A percentile compares a stretch with the other conserved stretches of the same genome.
phyloP scores from a whole-genome alignment of 2,797 vertebrate genomes.

The Oophaga sylvatica region DNA sequence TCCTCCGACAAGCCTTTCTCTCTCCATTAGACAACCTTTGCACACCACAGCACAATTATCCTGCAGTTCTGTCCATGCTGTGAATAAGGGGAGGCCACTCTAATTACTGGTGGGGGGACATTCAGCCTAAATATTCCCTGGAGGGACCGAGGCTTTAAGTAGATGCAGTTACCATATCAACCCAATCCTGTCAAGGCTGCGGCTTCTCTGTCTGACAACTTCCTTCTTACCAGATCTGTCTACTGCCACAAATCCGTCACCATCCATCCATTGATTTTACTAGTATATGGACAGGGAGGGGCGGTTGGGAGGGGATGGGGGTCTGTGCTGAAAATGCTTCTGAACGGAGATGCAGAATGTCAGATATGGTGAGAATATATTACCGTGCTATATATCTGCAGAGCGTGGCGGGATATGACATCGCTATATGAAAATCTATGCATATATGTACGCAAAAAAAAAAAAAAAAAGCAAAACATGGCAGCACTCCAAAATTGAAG shows the following conservation, averaged over 20 bases:
- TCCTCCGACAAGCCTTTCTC: neutral
- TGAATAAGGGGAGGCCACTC: conserved; percentile 14
- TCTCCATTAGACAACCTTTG: conserved; percentile 28
- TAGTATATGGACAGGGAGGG: neutral
- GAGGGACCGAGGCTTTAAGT: conserved; percentile 69
- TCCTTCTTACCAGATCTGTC: conserved; percentile 29
- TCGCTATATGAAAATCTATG: no score
- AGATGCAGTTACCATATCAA: conserved; percentile 78
- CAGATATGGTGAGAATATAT: neutral
- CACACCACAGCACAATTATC: conserved; percentile 36
- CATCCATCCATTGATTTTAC: conserved; percentile 39
- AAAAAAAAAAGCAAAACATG: no score
- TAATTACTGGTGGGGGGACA: conserved; percentile 51
- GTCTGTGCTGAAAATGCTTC: neutral
- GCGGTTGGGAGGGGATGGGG: neutral
- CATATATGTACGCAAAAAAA: no score
- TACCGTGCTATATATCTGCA: neutral
- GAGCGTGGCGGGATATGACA: no score
- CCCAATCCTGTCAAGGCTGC: conserved; percentile 62
- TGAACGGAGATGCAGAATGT: neutral
- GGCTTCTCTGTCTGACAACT: conserved; percentile 39
- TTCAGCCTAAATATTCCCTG: conserved; percentile 59
- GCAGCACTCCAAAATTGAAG: no score
- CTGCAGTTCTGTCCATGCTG: conserved; percentile 19
- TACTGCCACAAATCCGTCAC: conserved; percentile 27